phyloP scores from a whole-genome alignment of 2,888 invertebrate genomes.

The Epinotia ramella region DNA sequence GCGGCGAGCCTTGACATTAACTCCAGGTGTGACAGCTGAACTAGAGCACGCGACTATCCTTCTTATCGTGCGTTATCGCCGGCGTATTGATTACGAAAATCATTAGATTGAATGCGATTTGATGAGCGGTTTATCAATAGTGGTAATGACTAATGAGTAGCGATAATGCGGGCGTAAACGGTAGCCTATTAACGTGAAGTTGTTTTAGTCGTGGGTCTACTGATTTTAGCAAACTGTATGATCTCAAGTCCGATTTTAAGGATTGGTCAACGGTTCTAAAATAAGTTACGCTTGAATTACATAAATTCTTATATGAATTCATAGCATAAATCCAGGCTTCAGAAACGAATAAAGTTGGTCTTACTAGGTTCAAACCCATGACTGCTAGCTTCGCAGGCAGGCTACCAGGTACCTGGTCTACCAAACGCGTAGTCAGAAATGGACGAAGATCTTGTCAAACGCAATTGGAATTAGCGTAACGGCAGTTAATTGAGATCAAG shows the following conservation, averaged over 20 bases:
- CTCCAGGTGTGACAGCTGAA: constrained; percentile 69
- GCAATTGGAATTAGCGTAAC: constrained; percentile 24
- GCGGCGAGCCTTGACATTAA: constrained; percentile 81
- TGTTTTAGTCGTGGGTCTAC: constrained; percentile 20
- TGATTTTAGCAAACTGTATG: not conserved
- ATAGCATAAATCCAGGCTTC: not conserved
- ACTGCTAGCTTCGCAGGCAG: not conserved
- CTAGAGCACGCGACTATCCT: constrained; percentile 57
- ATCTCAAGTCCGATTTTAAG: not conserved
- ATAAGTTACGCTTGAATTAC: not conserved
- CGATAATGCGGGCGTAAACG: constrained; percentile 32
- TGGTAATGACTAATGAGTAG: constrained; percentile 37
- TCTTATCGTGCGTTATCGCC: constrained; percentile 48
- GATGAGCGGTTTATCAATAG: constrained; percentile 38
- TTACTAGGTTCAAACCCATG: no score
- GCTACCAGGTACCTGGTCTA: not conserved
- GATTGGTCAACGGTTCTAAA: not conserved
- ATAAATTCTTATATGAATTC: not conserved
- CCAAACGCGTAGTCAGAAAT: not conserved
- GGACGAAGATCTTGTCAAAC: constrained; percentile 2
- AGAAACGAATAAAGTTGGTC: no score
- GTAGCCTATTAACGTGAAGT: not conserved
- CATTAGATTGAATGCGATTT: constrained; percentile 33
- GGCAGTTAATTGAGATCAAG: constrained; percentile 25
- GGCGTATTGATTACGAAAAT: constrained; percentile 46